Evolutionary conservation across 2,888 invertebrate species (phyloP).

Genomic region (Hirtodrosophila trivittata): DNA sequence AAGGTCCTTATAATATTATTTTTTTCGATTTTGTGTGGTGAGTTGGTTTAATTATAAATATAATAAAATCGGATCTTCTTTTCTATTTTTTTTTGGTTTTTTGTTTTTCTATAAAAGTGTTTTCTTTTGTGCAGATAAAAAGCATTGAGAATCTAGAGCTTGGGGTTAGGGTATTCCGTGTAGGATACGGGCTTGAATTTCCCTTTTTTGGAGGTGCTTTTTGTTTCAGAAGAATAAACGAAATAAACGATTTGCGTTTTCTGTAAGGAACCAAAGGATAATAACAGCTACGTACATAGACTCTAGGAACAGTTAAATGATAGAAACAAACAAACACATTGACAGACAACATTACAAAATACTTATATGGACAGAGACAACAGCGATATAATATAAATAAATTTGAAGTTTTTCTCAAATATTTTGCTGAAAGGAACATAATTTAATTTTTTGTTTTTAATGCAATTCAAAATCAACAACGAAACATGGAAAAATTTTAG

Average conservation of each 20-base stretch:
- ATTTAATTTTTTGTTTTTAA: no score
- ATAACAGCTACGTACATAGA: conserved; percentile 30
- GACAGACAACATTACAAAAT: conserved; percentile 46
- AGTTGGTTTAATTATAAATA: conserved; percentile 66
- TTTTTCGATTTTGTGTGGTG: conserved; percentile 83
- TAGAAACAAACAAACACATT: conserved; percentile 38
- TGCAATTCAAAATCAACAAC: conserved; percentile 72
- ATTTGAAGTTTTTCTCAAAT: conserved; percentile 53
- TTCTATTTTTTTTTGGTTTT: no score
- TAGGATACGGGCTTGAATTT: no score
- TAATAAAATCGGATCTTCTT: no score
- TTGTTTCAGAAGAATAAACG: no score
- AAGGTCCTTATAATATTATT: conserved; percentile 12
- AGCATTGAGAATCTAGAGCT: no score
- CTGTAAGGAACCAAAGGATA: conserved; percentile 13
- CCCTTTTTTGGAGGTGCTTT: no score
- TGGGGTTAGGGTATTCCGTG: no score
- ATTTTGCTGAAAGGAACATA: no score
- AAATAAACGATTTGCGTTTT: conserved; percentile 31
- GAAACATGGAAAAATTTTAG: conserved; percentile 51
- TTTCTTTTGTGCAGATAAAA: no score
- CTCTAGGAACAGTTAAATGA: conserved; percentile 37
- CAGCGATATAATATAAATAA: conserved; percentile 59
- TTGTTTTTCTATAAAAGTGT: no score
- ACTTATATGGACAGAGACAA: conserved; percentile 63